Evolutionary conservation across 1,140 invertebrate species (phyloP).

Genomic region (Globodera ellingtonae): DNA sequence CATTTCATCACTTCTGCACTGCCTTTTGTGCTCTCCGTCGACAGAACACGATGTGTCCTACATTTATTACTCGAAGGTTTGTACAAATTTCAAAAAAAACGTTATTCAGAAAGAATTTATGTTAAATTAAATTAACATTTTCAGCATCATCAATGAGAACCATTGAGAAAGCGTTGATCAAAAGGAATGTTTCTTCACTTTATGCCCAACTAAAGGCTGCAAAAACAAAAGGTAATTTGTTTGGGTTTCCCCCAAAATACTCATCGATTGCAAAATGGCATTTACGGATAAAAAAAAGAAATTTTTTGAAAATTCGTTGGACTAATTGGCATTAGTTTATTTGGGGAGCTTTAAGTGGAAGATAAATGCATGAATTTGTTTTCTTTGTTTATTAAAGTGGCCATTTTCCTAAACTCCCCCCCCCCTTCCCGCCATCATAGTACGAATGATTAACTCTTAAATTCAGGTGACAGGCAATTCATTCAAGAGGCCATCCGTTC

Average conservation of each 20-base stretch:
- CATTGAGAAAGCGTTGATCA: conserved; percentile 24
- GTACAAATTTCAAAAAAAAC: neutral
- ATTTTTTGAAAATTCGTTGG: neutral
- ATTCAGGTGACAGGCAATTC: conserved; percentile 23
- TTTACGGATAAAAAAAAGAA: neutral
- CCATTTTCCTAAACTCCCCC: neutral
- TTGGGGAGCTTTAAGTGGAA: neutral
- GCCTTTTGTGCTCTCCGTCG: conserved; percentile 28
- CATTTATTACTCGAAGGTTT: conserved; percentile 18
- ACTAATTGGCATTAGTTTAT: no score
- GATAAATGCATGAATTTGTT: neutral
- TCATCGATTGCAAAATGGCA: neutral
- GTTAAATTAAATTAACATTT: neutral
- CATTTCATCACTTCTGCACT: conserved; percentile 32
- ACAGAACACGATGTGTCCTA: neutral
- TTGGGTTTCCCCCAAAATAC: neutral
- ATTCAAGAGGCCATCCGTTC: conserved; percentile 32
- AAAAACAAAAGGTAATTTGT: conserved; percentile 17
- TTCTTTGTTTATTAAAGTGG: no score
- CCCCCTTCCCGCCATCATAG: no score
- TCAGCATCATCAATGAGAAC: conserved; percentile 40
- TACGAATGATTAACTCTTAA: no score
- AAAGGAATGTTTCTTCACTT: conserved; percentile 23
- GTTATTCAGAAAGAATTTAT: no score
- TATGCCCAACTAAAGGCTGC: conserved; percentile 19